Percentiles rank a stretch among this genome's conserved stretches.
These are phyloP conservation scores for Collichthys lucidus DNA, from an alignment of 2,113 vertebrate species.

Conservation along the genomic window DNA sequence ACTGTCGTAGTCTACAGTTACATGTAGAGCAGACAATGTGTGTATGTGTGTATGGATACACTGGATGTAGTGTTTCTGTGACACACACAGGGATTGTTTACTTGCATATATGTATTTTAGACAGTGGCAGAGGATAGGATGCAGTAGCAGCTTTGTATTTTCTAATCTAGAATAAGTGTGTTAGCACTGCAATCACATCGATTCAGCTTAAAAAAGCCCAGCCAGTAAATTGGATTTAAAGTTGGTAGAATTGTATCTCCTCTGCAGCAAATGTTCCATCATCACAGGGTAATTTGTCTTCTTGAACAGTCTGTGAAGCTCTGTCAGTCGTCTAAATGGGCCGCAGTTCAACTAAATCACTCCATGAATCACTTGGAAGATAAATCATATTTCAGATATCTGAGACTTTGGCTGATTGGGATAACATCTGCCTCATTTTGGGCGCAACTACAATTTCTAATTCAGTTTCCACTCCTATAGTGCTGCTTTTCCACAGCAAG, in stretches of 20 bases:
- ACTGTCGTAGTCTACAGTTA: not conserved
- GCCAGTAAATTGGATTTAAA: constrained; percentile 41
- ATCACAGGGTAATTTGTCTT: constrained; percentile 48
- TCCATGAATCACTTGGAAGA: constrained; percentile 53
- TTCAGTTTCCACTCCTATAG: constrained; percentile 8
- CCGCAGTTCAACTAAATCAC: constrained; percentile 37
- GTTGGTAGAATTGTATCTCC: constrained; percentile 33
- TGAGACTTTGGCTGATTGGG: constrained; percentile 19
- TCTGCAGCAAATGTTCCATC: constrained; percentile 20
- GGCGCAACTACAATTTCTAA: not conserved
- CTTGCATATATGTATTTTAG: not conserved
- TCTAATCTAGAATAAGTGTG: not conserved
- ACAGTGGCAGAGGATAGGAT: not conserved
- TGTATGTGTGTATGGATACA: not conserved
- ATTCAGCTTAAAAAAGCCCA: not conserved
- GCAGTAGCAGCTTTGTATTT: not conserved
- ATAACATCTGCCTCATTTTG: constrained; percentile 58
- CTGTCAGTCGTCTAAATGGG: constrained; percentile 37
- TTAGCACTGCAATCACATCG: not conserved
- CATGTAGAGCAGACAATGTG: not conserved
- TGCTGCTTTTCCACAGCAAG: not conserved
- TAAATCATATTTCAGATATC: constrained; percentile 46
- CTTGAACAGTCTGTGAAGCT: constrained; percentile 37
- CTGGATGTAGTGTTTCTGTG: not conserved
- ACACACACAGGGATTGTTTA: not conserved